Percentiles rank a stretch among this genome's conserved stretches.
These are phyloP conservation scores for Onchidella celtica DNA, from an alignment of 2,888 invertebrate genomes.

Conservation along the genomic window DNA sequence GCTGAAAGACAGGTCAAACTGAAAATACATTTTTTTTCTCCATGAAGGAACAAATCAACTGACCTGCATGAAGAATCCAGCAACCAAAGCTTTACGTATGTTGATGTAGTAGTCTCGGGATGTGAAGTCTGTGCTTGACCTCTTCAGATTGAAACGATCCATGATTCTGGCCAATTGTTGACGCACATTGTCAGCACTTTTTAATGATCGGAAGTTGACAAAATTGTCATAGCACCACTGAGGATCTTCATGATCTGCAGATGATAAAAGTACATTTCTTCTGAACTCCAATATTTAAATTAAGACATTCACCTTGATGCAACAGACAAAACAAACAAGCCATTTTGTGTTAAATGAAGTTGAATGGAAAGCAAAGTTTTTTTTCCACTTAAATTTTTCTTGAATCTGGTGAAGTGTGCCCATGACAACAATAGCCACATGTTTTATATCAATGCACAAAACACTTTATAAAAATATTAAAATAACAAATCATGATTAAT, in stretches of 20 bases:
- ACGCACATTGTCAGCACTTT: slow-evolving; percentile 98
- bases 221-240: slow-evolving; percentile 99
- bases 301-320: background rate
- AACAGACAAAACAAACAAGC: background rate
- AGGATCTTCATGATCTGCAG: slow-evolving; percentile 96
- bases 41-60: no score
- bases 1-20: no score
- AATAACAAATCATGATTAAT: no score
- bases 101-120: slow-evolving; percentile 99
- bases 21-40: no score
- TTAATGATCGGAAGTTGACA: slow-evolving; percentile 98
- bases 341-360: background rate
- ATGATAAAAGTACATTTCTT: background rate
- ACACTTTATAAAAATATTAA: no score
- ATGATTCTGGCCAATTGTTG: slow-evolving; percentile 98
- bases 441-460: no score
- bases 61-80: slow-evolving; percentile 99
- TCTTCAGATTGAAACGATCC: slow-evolving; percentile 96
- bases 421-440: no score
- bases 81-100: slow-evolving; percentile 98
- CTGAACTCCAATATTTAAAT: background rate
- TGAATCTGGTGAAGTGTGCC: no score
- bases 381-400: no score
- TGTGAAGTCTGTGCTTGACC: slow-evolving; percentile 98
- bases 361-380: no score